phyloP scores from a whole-genome alignment of 2,888 invertebrate species.

The Eupithecia vulgata region DNA sequence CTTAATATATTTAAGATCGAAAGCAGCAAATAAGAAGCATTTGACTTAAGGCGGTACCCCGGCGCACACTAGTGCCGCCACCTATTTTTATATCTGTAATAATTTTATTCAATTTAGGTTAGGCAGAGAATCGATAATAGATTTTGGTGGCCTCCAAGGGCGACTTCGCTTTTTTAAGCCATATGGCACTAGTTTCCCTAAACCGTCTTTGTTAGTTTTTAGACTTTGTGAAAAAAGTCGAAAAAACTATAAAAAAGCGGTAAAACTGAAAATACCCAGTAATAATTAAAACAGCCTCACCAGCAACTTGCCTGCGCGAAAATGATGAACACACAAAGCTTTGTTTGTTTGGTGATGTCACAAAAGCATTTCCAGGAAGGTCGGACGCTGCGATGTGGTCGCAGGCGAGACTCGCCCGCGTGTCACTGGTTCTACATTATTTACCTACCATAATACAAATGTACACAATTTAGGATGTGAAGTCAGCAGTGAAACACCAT shows the following conservation, averaged over 20 bases:
- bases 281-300: background rate
- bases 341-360: constrained; percentile 26
- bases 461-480: background rate
- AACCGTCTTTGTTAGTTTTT: too few relatives aligned
- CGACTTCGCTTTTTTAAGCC: too few relatives aligned
- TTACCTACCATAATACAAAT: background rate
- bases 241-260: background rate
- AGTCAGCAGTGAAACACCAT: background rate
- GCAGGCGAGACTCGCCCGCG: background rate
- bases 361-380: constrained; percentile 19
- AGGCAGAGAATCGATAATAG: too few relatives aligned
- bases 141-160: too few relatives aligned
- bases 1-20: too few relatives aligned
- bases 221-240: background rate
- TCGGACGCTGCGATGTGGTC: constrained; percentile 24
- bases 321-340: constrained; percentile 25
- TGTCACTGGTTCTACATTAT: background rate
- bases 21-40: too few relatives aligned
- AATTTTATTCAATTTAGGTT: too few relatives aligned
- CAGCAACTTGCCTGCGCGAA: constrained; percentile 13
- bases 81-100: too few relatives aligned
- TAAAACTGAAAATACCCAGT: background rate
- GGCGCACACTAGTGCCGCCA: too few relatives aligned
- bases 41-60: too few relatives aligned
- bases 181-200: background rate